Base-by-base conservation (phyloP, 2,113 vertebrate genomes). In the Brachyhypopomus occidentalis region DNA sequence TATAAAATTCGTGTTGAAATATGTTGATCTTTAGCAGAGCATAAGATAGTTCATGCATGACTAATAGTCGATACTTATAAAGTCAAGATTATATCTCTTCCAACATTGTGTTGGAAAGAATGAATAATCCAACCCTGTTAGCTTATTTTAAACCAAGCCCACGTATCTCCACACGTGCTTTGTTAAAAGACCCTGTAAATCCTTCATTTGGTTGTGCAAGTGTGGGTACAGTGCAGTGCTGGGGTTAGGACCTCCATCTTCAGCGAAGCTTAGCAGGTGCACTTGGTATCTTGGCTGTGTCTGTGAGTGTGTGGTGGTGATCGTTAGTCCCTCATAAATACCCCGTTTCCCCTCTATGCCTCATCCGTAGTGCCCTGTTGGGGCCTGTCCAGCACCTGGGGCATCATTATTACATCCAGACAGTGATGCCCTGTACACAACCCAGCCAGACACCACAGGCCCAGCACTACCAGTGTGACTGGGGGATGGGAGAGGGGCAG, bases 311-410 rank as follows among this genome's bases (percentile, higher is more conserved):
- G 30, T 41, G 41, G 41, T 41, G 41, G 41, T 8, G 41, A 83
- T 77, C 76, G 78, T 62, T 63, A 22, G 74, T 82, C 85, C 83
- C 81, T 85, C 83, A 84, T 62, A 36, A 52, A 22, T 64, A 77
- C 75, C 52, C 62, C 59, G 63, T 59, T 56, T 17, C 25, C 30
- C 52, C 25, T 1, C 48, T 5, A 23, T 62, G 55, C 20, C 75
- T 60, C 52, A 74, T 62, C n/a, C 30, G 20, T 45, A 27, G 30
- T 55, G 79, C 76, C 82, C 41, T 81, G 62, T 81, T 55, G 78
- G 87, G 87, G 78, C 75, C 80, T 86, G 87, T 89, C 22, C 78
- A 59, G 66, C 45, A 77, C 73, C 74, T 78, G 75, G 41, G 76
- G 66, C 72, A 63, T 81, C 72, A 70, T 81, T 77, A 73, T 63